These are phyloP conservation scores for Cryptomyrus ogoouensis DNA, from an alignment of 2,113 vertebrate species.

Conservation along the genomic window DNA sequence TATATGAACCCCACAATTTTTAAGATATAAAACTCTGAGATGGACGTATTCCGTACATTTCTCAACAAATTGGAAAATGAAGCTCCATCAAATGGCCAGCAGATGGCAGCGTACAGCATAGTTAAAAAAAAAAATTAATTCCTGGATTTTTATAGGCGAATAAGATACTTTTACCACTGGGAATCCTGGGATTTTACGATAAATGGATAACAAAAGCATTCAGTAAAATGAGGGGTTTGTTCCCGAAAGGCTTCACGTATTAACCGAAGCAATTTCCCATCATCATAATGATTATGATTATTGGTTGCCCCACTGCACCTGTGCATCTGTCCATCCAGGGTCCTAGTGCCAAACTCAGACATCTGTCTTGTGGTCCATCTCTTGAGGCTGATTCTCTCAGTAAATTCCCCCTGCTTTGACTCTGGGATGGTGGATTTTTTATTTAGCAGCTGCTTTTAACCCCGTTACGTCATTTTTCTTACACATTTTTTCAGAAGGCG, in stretches of 20 bases:
- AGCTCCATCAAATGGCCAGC: neutral
- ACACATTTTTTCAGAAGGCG: neutral
- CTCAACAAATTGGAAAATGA: neutral
- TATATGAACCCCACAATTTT: neutral
- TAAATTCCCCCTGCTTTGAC: neutral
- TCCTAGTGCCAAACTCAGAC: neutral
- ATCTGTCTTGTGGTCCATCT: neutral
- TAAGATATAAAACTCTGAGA: neutral
- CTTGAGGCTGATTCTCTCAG: neutral
- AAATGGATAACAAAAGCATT: neutral
- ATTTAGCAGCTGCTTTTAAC: neutral
- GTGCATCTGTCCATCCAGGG: neutral
- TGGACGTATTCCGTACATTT: neutral
- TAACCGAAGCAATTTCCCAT: neutral
- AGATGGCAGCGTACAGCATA: neutral
- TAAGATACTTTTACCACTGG: neutral
- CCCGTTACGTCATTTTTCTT: neutral
- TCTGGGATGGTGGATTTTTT: neutral
- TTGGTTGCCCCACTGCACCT: neutral
- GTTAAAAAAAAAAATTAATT: neutral
- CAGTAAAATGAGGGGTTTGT: neutral
- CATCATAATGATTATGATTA: neutral
- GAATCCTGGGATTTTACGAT: neutral
- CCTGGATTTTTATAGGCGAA: neutral
- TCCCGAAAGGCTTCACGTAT: neutral